Percentiles rank a stretch among this genome's conserved stretches.
Conservation (phyloP, 2,888 invertebrate species). For the Trypoxylon attenuatum region DNA sequence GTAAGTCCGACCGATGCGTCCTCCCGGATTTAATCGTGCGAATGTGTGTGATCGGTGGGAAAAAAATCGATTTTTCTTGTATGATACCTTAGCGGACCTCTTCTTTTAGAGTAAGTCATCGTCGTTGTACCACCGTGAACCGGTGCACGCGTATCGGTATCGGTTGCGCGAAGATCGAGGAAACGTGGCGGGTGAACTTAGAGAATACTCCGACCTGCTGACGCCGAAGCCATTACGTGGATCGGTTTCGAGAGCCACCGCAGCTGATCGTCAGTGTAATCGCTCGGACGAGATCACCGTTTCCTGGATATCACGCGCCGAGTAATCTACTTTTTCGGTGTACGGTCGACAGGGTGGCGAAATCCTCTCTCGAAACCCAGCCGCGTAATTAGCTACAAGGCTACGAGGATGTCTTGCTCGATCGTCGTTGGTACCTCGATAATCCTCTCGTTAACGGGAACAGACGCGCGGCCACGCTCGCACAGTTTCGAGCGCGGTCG, state of each 20-base stretch:
- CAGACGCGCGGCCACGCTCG: conserved; percentile 1
- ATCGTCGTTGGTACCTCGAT: conserved; percentile 25
- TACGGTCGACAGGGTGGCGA: neutral
- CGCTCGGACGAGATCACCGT: neutral
- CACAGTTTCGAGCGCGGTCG: neutral
- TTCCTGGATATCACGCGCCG: neutral
- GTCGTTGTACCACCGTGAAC: conserved; percentile 40
- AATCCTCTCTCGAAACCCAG: conserved; percentile 18
- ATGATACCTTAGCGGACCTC: conserved; percentile 57
- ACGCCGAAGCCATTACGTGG: conserved; percentile 3
- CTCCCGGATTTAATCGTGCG: conserved; percentile 17
- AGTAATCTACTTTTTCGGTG: neutral
- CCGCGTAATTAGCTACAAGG: conserved; percentile 19
- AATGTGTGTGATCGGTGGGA: conserved; percentile 46
- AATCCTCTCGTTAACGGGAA: conserved; percentile 27
- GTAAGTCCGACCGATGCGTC: conserved; percentile 16
- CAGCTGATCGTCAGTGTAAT: neutral
- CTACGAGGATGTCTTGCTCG: conserved; percentile 19
- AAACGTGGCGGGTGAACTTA: conserved; percentile 45
- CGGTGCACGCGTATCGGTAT: conserved; percentile 23
- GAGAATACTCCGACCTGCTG: conserved; percentile 10
- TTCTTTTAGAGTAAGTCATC: conserved; percentile 50
- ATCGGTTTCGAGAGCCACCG: conserved; percentile 24
- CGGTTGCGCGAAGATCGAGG: conserved; percentile 28
- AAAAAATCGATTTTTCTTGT: conserved; percentile 54